Conservation (phyloP, 1,140 invertebrate genomes). For the Tetraneura akinire region DNA sequence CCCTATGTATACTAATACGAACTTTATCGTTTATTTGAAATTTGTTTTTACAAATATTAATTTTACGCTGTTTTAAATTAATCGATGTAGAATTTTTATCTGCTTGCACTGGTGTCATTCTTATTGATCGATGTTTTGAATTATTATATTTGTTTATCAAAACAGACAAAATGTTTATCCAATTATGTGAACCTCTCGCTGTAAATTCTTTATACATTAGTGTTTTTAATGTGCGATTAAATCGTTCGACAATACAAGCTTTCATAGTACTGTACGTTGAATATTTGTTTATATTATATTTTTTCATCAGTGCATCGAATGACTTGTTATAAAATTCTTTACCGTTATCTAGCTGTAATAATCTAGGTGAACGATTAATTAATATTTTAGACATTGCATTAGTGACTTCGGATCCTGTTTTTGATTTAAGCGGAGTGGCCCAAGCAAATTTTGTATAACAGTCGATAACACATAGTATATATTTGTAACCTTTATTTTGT, state of each 20-base stretch:
- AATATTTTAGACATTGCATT: conserved; percentile 54
- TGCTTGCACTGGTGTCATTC: background rate
- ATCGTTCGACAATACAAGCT: conserved; percentile 57
- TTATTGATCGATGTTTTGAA: background rate
- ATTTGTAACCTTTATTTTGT: too few species aligned
- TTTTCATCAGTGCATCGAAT: conserved; percentile 55
- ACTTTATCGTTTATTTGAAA: too few species aligned
- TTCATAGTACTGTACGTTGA: conserved; percentile 58
- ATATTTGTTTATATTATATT: conserved; percentile 56
- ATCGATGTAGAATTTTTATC: background rate
- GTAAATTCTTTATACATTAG: background rate
- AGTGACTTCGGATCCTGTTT: conserved; percentile 58
- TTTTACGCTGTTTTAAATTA: too few species aligned
- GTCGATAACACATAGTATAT: too few species aligned
- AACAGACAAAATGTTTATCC: background rate
- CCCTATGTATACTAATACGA: too few species aligned
- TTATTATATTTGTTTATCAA: background rate
- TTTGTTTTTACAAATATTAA: too few species aligned
- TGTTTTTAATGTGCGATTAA: background rate
- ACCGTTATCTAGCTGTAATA: conserved; percentile 51
- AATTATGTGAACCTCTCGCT: too few species aligned
- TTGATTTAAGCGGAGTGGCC: conserved; percentile 60
- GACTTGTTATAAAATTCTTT: conserved; percentile 57
- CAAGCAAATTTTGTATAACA: too few species aligned
- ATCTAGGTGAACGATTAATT: conserved; percentile 39